These are phyloP conservation scores for Timema cristinae DNA, from an alignment of 2,888 invertebrate species.

Conservation along the genomic window DNA sequence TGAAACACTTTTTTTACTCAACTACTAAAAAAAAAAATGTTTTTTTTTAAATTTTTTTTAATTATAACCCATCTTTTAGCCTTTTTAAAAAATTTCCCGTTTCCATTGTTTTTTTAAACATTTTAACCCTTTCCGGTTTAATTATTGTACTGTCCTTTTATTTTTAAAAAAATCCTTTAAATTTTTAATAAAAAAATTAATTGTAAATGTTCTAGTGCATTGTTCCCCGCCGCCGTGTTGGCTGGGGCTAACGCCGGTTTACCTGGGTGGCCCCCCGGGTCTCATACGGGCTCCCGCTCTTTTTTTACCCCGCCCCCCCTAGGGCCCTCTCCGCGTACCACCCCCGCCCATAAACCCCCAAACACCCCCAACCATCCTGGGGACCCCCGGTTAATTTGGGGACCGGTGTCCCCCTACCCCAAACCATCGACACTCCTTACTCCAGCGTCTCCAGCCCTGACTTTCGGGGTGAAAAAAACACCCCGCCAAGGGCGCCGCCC, in stretches of 20 bases:
- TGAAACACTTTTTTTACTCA: too few relatives aligned
- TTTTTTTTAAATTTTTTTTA: too few relatives aligned
- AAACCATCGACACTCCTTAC: constrained; percentile 70
- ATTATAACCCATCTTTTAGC: too few relatives aligned
- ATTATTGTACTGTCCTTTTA: too few relatives aligned
- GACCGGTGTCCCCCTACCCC: constrained; percentile 60
- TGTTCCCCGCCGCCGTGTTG: constrained; percentile 22
- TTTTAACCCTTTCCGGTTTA: too few relatives aligned
- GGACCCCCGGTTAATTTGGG: constrained; percentile 64
- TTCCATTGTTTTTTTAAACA: too few relatives aligned
- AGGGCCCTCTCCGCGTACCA: constrained; percentile 45
- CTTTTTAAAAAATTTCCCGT: too few relatives aligned
- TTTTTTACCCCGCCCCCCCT: constrained; percentile 40
- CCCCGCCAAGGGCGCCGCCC: constrained; percentile 35
- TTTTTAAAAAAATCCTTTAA: too few relatives aligned
- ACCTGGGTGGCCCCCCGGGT: constrained; percentile 10
- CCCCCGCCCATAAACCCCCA: constrained; percentile 48
- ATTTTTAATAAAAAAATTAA: too few relatives aligned
- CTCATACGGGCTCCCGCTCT: constrained; percentile 30
- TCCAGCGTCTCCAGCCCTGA: constrained; percentile 67
- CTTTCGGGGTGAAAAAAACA: constrained; percentile 56
- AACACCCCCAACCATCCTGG: constrained; percentile 51
- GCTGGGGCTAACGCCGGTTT: constrained; percentile 22
- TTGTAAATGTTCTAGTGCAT: not conserved
- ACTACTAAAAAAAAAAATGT: too few relatives aligned